phyloP scores from a whole-genome alignment of 2,113 vertebrate genomes.

The Tetraodon nigroviridis region DNA sequence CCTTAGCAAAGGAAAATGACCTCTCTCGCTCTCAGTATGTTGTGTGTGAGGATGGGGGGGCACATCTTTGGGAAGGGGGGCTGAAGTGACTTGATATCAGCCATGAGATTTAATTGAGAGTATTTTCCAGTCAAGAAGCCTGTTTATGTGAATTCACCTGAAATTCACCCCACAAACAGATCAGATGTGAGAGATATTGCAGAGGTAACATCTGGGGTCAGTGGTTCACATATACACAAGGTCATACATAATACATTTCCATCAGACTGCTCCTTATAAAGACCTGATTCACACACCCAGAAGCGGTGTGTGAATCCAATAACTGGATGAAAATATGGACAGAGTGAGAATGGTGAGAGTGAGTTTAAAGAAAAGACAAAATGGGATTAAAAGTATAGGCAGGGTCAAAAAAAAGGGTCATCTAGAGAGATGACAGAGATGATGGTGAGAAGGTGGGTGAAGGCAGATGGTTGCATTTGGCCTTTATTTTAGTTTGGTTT shows the following conservation, averaged over 20 bases:
- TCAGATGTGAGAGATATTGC: slow-evolving; percentile 37
- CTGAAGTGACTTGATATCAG: slow-evolving; percentile 31
- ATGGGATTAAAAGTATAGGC: slow-evolving; percentile 16
- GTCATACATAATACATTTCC: slow-evolving; percentile 58
- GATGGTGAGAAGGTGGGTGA: neutral
- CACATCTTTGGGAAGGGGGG: slow-evolving; percentile 4
- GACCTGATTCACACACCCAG: slow-evolving; percentile 12
- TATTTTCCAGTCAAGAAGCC: neutral
- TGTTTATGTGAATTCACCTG: slow-evolving; percentile 7
- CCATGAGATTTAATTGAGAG: slow-evolving; percentile 18
- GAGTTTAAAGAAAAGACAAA: neutral
- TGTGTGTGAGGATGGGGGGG: neutral
- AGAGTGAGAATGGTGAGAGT: slow-evolving; percentile 18
- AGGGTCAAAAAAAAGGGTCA: neutral
- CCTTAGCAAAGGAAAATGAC: slow-evolving; percentile 7
- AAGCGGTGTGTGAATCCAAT: slow-evolving; percentile 43
- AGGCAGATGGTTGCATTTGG: slow-evolving; percentile 7
- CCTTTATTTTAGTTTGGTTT: no score
- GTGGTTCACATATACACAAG: slow-evolving; percentile 29
- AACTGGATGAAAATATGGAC: slow-evolving; percentile 31
- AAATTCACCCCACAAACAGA: slow-evolving; percentile 29
- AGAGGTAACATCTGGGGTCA: slow-evolving; percentile 46
- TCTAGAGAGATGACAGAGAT: neutral
- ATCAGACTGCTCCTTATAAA: slow-evolving; percentile 39
- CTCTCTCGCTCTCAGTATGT: neutral